phyloP scores from a whole-genome alignment of 2,113 vertebrate genomes.

The Leptobrachium leishanense region DNA sequence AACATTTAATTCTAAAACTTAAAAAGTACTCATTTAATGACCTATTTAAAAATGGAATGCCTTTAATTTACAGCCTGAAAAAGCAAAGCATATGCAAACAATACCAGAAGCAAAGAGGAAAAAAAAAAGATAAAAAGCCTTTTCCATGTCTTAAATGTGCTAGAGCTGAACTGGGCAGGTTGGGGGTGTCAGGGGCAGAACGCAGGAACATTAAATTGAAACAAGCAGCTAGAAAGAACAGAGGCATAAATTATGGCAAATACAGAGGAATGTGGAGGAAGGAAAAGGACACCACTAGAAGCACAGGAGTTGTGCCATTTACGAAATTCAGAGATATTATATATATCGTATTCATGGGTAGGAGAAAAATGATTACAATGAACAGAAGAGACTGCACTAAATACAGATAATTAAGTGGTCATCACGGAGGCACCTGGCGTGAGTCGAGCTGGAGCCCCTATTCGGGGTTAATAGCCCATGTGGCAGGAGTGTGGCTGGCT shows the following conservation, averaged over 20 bases:
- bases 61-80: constrained; percentile 45
- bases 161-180: constrained; percentile 10
- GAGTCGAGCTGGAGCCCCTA: no score
- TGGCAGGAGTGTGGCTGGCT: no score
- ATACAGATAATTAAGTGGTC: no score
- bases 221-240: constrained; percentile 1
- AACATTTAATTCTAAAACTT: constrained; percentile 42
- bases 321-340: neutral
- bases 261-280: neutral
- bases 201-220: constrained; percentile 20
- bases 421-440: no score
- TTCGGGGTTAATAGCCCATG: no score
- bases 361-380: no score
- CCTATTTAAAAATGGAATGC: constrained; percentile 46
- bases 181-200: neutral
- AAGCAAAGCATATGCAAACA: constrained; percentile 35
- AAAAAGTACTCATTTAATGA: constrained; percentile 43
- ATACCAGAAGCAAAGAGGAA: constrained; percentile 13
- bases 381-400: no score
- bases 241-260: neutral
- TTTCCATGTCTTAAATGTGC: constrained; percentile 25
- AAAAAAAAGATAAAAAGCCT: constrained; percentile 3
- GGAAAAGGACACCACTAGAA: neutral
- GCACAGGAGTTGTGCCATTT: neutral
- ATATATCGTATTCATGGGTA: constrained; percentile 4